Conservation (phyloP, 2,113 vertebrate species). For the Heteronetta atricapilla region DNA sequence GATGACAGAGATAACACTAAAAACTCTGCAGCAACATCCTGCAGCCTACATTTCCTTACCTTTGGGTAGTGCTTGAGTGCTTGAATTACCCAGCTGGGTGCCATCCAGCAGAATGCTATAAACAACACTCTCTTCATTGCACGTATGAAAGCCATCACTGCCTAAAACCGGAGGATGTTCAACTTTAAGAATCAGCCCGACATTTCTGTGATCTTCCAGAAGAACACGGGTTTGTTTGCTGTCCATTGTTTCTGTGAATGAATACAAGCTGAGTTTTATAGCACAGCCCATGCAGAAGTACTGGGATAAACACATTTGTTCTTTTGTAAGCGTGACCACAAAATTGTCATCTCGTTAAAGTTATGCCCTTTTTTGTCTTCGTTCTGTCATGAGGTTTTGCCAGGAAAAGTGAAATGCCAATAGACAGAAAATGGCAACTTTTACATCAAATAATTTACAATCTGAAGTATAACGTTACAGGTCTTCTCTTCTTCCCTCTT, state of each 20-base stretch:
- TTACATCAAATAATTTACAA: neutral
- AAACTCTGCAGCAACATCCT: neutral
- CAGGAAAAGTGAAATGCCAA: neutral
- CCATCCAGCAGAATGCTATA: conserved; percentile 35
- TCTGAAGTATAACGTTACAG: neutral
- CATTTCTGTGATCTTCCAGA: neutral
- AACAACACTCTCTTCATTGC: conserved; percentile 67
- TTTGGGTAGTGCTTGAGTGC: neutral
- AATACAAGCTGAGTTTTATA: neutral
- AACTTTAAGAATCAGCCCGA: conserved; percentile 66
- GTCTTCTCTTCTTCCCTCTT: neutral
- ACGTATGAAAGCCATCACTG: conserved; percentile 55
- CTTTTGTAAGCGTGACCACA: too few species aligned
- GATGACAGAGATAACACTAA: neutral
- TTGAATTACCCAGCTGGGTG: neutral
- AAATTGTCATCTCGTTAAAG: neutral
- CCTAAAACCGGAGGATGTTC: conserved; percentile 64
- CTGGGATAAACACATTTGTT: neutral
- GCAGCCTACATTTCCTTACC: neutral
- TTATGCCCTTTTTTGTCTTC: neutral
- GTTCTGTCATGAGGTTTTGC: too few species aligned
- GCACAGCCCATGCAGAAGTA: too few species aligned
- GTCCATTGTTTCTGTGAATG: conserved; percentile 21
- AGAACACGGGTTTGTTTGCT: neutral
- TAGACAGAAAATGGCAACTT: neutral